A percentile compares a stretch with the other conserved stretches of the same genome.
These are phyloP conservation scores for Drosophila obscura DNA, from an alignment of 1,140 invertebrate species.

Conservation along the genomic window DNA sequence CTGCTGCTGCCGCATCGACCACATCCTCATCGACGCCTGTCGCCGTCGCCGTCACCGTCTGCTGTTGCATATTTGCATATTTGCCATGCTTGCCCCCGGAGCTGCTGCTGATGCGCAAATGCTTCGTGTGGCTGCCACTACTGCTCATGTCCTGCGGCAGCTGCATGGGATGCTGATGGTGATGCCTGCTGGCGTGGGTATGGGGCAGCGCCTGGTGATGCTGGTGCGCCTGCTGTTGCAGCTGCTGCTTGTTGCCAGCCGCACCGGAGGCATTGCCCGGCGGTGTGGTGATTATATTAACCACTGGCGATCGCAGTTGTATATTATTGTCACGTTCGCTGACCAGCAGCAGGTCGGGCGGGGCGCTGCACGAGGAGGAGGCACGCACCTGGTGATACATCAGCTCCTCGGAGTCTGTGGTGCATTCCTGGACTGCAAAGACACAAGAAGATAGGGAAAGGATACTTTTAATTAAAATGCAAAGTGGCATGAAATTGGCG, in stretches of 20 bases:
- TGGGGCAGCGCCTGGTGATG: constrained; percentile 39
- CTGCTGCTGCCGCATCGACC: constrained; percentile 60
- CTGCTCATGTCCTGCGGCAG: constrained; percentile 34
- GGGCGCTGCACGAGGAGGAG: constrained; percentile 82
- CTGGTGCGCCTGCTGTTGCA: constrained; percentile 26
- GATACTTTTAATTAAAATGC: constrained; percentile 79
- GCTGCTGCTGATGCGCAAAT: constrained; percentile 45
- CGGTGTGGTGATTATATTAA: constrained; percentile 80
- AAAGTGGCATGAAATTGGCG: constrained; percentile 79
- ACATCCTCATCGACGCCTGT: constrained; percentile 59
- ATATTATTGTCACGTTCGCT: constrained; percentile 84
- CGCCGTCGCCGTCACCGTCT: constrained; percentile 35
- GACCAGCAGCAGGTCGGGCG: constrained; percentile 81
- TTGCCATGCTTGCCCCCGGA: constrained; percentile 65
- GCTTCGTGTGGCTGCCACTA: constrained; percentile 18
- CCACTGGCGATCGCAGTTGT: constrained; percentile 75
- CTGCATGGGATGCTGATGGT: constrained; percentile 28
- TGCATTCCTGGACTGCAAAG: constrained; percentile 82
- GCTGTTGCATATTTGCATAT: constrained; percentile 69
- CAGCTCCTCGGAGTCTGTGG: constrained; percentile 83
- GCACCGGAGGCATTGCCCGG: constrained; percentile 59
- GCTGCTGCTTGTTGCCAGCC: constrained; percentile 34
- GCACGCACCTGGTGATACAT: constrained; percentile 84
- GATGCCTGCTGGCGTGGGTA: constrained; percentile 11
- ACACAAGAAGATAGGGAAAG: constrained; percentile 20